Base-by-base conservation (phyloP, 2,888 invertebrate genomes). In the Brachypalpus laphriformis region DNA sequence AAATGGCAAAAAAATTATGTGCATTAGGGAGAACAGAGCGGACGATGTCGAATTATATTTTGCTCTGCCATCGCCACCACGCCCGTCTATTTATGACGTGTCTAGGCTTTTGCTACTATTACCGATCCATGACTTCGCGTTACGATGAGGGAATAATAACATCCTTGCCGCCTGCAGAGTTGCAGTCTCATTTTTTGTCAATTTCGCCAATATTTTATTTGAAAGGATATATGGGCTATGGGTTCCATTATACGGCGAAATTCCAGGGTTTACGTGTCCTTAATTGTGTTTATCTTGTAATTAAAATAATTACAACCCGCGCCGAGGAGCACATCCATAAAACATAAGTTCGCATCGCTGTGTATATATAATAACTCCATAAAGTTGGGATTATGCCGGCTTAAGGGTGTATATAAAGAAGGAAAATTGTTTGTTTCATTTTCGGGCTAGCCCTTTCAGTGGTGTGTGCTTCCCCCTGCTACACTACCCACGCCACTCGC, bases 1-100 rank as follows among this genome's bases (percentile, higher is more conserved):
- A 85, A 85, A 85, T 85, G 76, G 71, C 51, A 71, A 85, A 71
- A 81, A 76, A 61, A 81, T 81, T 66, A 85, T 85, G 81, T 85
- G 71, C 85, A 81, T 81, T 85, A 85, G 66, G 75, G 47, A 37
- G 61, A 51, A 25, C 14, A 14, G 56, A 9, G 47, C 16, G 37
- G 42, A 11, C 14, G 45, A 51, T 65, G 70, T 80, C 80, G 70
- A 85, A 57, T 54, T 68, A 68, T 75, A 65, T 74, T 45, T 72
- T 42, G 37, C 28, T 54, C 22, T 57, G 34, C 8, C 34, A 3
- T 3, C 9, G 9, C 37, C 14, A 40, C 54, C 40, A 66, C 37
- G 66, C 18, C 45, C 31, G 47, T 34, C 54, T 54, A 59, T 83
- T 68, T 83, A 78, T 83, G 78, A 78, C 66, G 22, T 68, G 78